Evolutionary conservation across 2,888 invertebrate genomes (phyloP), one percentile per base, ranked within the genome.

Genomic region (Polylopha cassiicola): DNA sequence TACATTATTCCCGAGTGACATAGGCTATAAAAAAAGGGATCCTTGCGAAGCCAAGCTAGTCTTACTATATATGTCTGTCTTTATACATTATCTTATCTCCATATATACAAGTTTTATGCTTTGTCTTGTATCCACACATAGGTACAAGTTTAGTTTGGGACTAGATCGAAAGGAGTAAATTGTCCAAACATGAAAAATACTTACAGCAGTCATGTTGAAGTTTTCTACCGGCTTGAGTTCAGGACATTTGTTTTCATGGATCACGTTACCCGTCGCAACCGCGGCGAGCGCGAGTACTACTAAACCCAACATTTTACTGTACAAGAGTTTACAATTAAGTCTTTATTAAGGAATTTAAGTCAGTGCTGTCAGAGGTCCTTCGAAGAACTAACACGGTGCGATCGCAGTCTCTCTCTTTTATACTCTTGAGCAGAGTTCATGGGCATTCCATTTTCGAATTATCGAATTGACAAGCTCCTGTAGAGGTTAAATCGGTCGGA

Each of bases 221-320:
- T 77, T 70, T 29, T 65, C 59, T 7, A 77, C 66, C 2, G 74
- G 63, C 44, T 73, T 72, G 18, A 75, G 49, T 0, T 70, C 70
- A 5, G 77, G 76, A 31, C 80, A 81, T 10, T 58, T 51, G 1
- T 73, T 75, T 8, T 75, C 70, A 27, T 73, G 66, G 20, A 66
- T 43, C 3, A 70, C 62, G n/a, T 63, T 61, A 0, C 73, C 79
- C 5, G 65, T 48, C 18, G 65, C 72, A 10, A 50, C 64, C 37
- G 76, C 75, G 10, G 69, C 56, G n/a, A 76, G 17, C 9, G 57
- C 56, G 18, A 73, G 29, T 11, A 75, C 48, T 3, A 73, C 47
- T 34, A 68, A 55, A 37, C 54, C 54, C 41, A 70, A 48, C 79
- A 80, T 81, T 41, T 52, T 68, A 28, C 11, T 4, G 39, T 27